Conservation (phyloP, 2,888 invertebrate species). For the Lacanobia wlatinum region DNA sequence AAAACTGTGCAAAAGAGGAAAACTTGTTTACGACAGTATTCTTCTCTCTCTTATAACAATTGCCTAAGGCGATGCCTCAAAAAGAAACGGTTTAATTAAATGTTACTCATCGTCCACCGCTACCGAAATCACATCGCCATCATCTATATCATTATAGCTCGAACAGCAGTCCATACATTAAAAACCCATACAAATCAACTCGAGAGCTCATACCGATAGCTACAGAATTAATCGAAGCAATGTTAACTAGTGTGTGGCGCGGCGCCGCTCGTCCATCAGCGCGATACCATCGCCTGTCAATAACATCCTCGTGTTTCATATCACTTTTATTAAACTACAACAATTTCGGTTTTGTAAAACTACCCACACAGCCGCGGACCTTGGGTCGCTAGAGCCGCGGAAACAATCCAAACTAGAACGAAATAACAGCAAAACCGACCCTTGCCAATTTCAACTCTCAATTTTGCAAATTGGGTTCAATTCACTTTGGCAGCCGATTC, state of each 20-base stretch:
- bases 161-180: slow-evolving; percentile 23
- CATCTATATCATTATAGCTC: slow-evolving; percentile 9
- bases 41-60: background rate
- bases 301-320: slow-evolving; percentile 85
- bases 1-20: background rate
- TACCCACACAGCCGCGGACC: slow-evolving; percentile 83
- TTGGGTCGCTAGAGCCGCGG: slow-evolving; percentile 72
- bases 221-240: slow-evolving; percentile 44
- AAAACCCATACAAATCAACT: slow-evolving; percentile 27
- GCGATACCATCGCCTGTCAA: slow-evolving; percentile 79
- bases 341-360: slow-evolving; percentile 88
- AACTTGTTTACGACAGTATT: too few species aligned
- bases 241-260: slow-evolving; percentile 45
- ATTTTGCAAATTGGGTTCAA: slow-evolving; percentile 49
- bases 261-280: slow-evolving; percentile 68
- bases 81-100: background rate
- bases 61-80: background rate
- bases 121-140: background rate
- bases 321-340: slow-evolving; percentile 87
- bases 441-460: slow-evolving; percentile 60
- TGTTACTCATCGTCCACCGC: background rate
- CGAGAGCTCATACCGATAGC: slow-evolving; percentile 30
- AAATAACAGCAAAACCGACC: slow-evolving; percentile 26
- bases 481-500: slow-evolving; percentile 54
- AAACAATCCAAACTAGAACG: slow-evolving; percentile 49